Base-by-base conservation (phyloP, 2,797 vertebrate species). In the Melopsittacus undulatus region DNA sequence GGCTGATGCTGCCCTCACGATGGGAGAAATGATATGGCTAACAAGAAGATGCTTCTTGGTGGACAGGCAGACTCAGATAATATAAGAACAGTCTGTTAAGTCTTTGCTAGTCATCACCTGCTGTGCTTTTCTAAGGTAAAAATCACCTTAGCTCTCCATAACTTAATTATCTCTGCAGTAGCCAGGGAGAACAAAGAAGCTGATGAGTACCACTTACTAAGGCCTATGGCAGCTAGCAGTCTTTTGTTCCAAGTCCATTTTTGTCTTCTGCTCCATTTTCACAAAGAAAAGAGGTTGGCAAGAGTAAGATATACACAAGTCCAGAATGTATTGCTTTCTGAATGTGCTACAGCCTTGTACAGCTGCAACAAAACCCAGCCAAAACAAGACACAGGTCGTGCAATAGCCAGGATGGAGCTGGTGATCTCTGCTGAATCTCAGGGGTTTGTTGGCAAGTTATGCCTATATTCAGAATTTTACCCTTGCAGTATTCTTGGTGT, bases 81-180 rank as follows among this genome's bases (percentile, higher is more conserved):
- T 13, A 34, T 0, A 7, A 73, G 74, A 96, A 74, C 32, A 40
- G 52, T 40, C 56, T 82, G 88, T 23, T 72, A 32, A 26, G 19
- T 19, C 63, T 87, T 82, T 61, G 72, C 66, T 79, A 81, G 69
- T 94, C 74, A 56, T 34, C 76, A 73, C 82, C 77, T 70, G 52
- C 93, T 83, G 79, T 54, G 76, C 59, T 87, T 81, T 92, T 92
- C 77, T 83, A 87, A 85, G 38, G 54, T 36, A 66, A 92, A 86
- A 94, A 63, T 67, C 92, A 95, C 80, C 82, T 94, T 80, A 85
- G 85, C 79, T 91, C 92, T 91, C 80, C 61, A 18, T 26, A 91
- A 93, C n/a, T 93, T 93, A 80, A 96, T 95, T 74, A 95, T 79
- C 92, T n/a, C 91, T 81, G 67, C 66, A 83, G 79, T 10, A 91